Base-by-base conservation (phyloP, 2,888 invertebrate genomes). In the Oscheius sp. region DNA sequence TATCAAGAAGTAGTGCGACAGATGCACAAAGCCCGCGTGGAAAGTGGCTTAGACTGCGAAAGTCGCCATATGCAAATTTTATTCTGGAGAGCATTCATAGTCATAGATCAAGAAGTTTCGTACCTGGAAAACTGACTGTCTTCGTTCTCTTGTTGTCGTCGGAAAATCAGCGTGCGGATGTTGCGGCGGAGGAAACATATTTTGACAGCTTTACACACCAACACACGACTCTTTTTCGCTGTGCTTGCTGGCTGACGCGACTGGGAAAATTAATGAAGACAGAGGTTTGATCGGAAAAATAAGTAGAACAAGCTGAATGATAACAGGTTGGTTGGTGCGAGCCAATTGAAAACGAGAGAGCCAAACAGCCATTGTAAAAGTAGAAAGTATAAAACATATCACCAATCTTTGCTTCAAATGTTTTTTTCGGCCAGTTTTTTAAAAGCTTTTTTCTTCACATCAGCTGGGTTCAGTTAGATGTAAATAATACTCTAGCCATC, bases 151-250 rank as follows among this genome's bases (percentile, higher is more conserved):
- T 6, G n/a, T n/a, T n/a, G 59, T n/a, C 4, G 14, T 24, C 2
- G 41, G 26, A n/a, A 44, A 59, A 26, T 44, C 41, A 28, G 36
- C 51, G 54, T 22, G 33, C 20, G n/a, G 33, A 17, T 59, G 59
- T 59, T 59, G 59, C 59, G 59, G 44, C 41, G 59, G 41, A 44
- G 44, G 59, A 41, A 59, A 59, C 59, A 59, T 59, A 44, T 59
- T 59, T 59, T 59, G 59, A 59, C 59, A 59, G 59, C 59, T 59
- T 59, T 59, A 59, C 59, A 59, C 59, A 32, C 6, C 26, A 17
- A 44, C 41, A 41, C 41, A 38, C 41, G 59, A 41, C 41, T 24
- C 59, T 59, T 24, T 33, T 54, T 33, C 33, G 20, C 22, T 44
- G 14, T 44, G 36, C 20, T n/a, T n/a, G 54, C 59, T 59, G n/a